Percentiles rank a stretch among this genome's conserved stretches.
Conservation (phyloP, 2,888 invertebrate genomes). For the Sphaeridia pumilis region DNA sequence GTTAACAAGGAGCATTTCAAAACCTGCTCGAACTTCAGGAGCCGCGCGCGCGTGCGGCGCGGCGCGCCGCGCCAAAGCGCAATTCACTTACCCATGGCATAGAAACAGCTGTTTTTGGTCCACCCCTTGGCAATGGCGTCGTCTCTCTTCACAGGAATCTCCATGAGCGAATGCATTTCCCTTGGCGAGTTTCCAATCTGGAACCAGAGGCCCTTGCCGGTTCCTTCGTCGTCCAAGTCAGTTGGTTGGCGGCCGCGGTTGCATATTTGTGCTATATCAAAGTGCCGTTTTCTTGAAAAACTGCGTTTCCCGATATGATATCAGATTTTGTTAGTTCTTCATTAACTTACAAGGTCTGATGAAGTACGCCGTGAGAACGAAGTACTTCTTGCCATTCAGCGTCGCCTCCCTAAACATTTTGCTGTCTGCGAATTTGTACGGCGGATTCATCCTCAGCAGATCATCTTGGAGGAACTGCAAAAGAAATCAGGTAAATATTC, state of each 20-base stretch:
- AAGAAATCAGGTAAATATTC: not conserved
- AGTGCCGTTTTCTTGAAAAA: too few species aligned
- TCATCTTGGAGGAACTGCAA: conserved; percentile 16
- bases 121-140: conserved; percentile 15
- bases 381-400: conserved; percentile 14
- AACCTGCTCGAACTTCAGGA: not conserved
- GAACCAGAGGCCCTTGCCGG: conserved; percentile 27
- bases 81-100: conserved; percentile 23
- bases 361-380: conserved; percentile 24
- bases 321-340: not conserved
- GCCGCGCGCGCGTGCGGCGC: not conserved
- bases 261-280: conserved; percentile 25
- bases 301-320: not conserved
- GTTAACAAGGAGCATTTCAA: not conserved
- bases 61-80: not conserved
- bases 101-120: conserved; percentile 27
- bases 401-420: conserved; percentile 24
- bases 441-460: not conserved
- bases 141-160: conserved; percentile 18
- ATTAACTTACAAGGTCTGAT: conserved; percentile 24
- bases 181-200: conserved; percentile 24
- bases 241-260: conserved; percentile 14
- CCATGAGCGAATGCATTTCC: conserved; percentile 2
- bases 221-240: conserved; percentile 16
- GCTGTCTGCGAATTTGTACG: conserved; percentile 12